Conservation (phyloP, 1,140 invertebrate genomes). For the Sarcophaga peregrina region DNA sequence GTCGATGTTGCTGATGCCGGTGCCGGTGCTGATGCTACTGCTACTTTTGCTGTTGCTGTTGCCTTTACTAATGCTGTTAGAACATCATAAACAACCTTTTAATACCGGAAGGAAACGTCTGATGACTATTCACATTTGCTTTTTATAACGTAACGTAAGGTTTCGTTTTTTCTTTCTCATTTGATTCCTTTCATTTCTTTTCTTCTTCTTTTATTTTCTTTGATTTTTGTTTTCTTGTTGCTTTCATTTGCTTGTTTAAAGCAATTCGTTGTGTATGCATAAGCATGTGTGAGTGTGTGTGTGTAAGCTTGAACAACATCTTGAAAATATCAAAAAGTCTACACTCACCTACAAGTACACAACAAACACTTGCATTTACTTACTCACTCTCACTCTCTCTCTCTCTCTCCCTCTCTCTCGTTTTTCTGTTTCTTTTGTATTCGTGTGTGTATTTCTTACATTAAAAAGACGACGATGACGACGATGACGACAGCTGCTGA, state of each 20-base stretch:
- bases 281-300: conserved; percentile 1
- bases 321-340: conserved; percentile 29
- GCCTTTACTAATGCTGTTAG: not conserved
- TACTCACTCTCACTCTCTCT: not conserved
- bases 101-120: conserved; percentile 41
- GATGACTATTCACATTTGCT: conserved; percentile 41
- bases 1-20: too few species aligned
- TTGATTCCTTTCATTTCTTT: not conserved
- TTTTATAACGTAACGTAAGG: too few species aligned
- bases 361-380: too few species aligned
- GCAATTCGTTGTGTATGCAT: too few species aligned
- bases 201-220: too few species aligned
- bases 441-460: not conserved
- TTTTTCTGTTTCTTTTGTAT: not conserved
- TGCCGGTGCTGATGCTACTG: too few species aligned
- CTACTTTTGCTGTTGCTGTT: too few species aligned
- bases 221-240: not conserved
- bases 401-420: not conserved
- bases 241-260: not conserved
- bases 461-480: not conserved
- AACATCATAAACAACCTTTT: conserved; percentile 41
- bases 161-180: not conserved
- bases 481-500: too few species aligned
- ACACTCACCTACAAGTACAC: not conserved
- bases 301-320: conserved; percentile 8